A percentile compares a stretch with the other conserved stretches of the same genome.
phyloP scores from a whole-genome alignment of 35 echinoderm and acorn worm genomes.

The Amphiura filiformis region DNA sequence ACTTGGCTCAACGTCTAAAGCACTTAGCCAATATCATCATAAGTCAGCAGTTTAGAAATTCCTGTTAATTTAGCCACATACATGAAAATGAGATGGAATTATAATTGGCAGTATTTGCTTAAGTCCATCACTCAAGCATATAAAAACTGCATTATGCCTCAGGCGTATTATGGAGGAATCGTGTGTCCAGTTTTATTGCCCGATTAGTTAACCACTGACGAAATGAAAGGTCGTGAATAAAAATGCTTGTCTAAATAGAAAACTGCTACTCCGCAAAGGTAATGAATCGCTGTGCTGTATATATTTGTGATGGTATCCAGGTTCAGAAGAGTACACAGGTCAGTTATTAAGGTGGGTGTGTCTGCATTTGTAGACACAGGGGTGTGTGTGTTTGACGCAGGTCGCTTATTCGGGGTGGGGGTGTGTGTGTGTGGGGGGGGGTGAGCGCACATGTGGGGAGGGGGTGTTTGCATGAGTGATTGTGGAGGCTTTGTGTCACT shows the following conservation, averaged over 20 bases:
- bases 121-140: not conserved
- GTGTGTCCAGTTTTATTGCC: not conserved
- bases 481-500: too few relatives aligned
- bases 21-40: not conserved
- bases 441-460: too few relatives aligned
- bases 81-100: conserved; percentile 3
- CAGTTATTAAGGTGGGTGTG: too few relatives aligned
- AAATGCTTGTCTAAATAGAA: not conserved
- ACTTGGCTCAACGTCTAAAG: not conserved
- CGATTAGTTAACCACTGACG: too few relatives aligned
- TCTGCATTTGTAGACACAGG: too few relatives aligned
- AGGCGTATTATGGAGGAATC: not conserved
- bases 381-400: too few relatives aligned
- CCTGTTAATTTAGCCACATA: not conserved
- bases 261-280: not conserved
- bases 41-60: not conserved
- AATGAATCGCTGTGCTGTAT: too few relatives aligned
- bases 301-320: too few relatives aligned
- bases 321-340: too few relatives aligned
- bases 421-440: too few relatives aligned
- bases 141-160: not conserved
- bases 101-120: conserved; percentile 3
- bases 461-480: too few relatives aligned
- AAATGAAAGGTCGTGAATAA: not conserved
- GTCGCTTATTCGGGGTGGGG: too few relatives aligned